Conservation (phyloP, 2,888 invertebrate species). For the Caenorhabditis afra region DNA sequence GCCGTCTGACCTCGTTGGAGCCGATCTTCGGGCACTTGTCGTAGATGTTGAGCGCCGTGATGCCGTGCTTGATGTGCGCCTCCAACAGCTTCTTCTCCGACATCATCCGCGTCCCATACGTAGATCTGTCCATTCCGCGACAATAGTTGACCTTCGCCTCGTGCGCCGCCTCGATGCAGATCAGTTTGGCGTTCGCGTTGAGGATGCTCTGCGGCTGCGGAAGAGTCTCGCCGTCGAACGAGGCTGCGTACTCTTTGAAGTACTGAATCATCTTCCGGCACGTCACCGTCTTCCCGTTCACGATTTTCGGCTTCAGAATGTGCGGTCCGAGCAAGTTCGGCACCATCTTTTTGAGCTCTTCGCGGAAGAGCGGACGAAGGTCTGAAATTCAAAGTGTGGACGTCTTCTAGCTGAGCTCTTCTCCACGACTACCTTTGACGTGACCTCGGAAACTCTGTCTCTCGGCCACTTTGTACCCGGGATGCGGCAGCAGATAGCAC, state of each 20-base stretch:
- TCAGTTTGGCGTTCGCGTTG: constrained; percentile 76
- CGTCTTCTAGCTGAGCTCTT: too few relatives aligned
- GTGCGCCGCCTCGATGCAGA: constrained; percentile 74
- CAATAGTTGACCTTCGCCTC: constrained; percentile 78
- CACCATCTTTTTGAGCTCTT: constrained; percentile 77
- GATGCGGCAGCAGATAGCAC: constrained; percentile 78
- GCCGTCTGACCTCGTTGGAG: constrained; percentile 72
- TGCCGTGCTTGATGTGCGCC: constrained; percentile 74
- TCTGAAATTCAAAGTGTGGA: constrained; percentile 54
- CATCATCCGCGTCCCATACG: constrained; percentile 75
- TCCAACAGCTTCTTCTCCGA: constrained; percentile 76
- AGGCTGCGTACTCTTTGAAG: constrained; percentile 74
- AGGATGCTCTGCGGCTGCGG: constrained; percentile 75
- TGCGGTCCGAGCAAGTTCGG: constrained; percentile 72
- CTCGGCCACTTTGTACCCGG: constrained; percentile 79
- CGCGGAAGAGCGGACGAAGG: constrained; percentile 75
- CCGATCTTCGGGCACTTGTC: constrained; percentile 78
- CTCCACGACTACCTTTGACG: constrained; percentile 71
- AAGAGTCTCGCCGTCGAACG: constrained; percentile 73
- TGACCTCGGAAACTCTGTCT: constrained; percentile 76
- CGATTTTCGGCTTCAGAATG: constrained; percentile 70
- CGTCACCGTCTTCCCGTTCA: constrained; percentile 78
- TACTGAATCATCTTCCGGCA: constrained; percentile 78
- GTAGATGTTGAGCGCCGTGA: constrained; percentile 75
- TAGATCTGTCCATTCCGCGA: constrained; percentile 77